phyloP scores from a whole-genome alignment of 2,113 vertebrate genomes.

The Trachemys scripta region DNA sequence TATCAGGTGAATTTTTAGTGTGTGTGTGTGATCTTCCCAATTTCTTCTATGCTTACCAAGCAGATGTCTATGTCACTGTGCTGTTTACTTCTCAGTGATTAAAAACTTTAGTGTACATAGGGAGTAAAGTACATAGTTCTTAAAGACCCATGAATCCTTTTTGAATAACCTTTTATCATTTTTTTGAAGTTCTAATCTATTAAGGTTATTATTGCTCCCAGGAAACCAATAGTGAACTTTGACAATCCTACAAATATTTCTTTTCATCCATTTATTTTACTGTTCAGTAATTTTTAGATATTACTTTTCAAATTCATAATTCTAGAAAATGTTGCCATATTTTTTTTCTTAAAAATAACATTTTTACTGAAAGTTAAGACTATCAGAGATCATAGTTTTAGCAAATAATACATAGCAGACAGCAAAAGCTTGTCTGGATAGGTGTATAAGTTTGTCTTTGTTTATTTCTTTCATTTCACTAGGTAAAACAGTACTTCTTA shows the following conservation, averaged over 20 bases:
- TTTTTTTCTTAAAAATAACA: background rate
- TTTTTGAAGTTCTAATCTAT: conserved; percentile 44
- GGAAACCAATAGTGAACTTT: conserved; percentile 42
- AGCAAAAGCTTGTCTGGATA: background rate
- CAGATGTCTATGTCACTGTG: background rate
- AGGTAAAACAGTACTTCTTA: background rate
- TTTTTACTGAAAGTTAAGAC: background rate
- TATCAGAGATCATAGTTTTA: conserved; percentile 7
- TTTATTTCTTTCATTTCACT: background rate
- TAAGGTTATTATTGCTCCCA: conserved; percentile 34
- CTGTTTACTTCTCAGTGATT: conserved; percentile 10
- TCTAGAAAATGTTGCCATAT: background rate
- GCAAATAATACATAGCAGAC: background rate
- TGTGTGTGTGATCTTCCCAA: background rate
- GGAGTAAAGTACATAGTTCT: background rate
- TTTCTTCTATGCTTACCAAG: conserved; percentile 30
- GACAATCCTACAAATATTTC: background rate
- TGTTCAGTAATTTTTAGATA: conserved; percentile 34
- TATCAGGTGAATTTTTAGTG: background rate
- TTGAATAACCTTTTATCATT: conserved; percentile 45
- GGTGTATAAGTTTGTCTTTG: background rate
- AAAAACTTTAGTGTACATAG: background rate
- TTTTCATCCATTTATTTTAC: background rate
- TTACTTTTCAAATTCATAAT: background rate
- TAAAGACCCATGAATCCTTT: conserved; percentile 13